Conservation (phyloP, 2,888 invertebrate species). For the Orchesellides sinensis region DNA sequence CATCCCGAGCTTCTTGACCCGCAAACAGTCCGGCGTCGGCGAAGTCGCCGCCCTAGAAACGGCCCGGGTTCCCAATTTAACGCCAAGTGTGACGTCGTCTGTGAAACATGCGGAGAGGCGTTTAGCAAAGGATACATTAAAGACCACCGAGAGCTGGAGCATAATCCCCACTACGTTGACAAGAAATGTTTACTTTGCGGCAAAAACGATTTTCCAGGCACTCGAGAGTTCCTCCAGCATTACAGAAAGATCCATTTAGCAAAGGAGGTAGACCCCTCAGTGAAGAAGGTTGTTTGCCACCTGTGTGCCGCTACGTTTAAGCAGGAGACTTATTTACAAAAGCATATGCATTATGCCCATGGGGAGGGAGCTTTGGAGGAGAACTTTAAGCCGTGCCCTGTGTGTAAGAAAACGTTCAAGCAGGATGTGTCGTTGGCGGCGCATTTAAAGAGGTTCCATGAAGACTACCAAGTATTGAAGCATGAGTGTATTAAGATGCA, state of each 20-base stretch:
- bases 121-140: neutral
- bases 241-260: neutral
- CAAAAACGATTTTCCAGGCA: neutral
- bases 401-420: conserved; percentile 36
- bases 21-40: too few relatives aligned
- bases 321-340: neutral
- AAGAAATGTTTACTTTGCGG: neutral
- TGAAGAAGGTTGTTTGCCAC: conserved; percentile 9
- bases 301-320: conserved; percentile 14
- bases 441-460: conserved; percentile 22
- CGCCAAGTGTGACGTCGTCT: neutral
- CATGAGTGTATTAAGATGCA: conserved; percentile 29
- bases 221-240: neutral
- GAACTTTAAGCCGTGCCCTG: conserved; percentile 20
- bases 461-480: neutral
- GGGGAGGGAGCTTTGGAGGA: conserved; percentile 22
- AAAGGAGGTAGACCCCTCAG: neutral
- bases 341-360: conserved; percentile 32
- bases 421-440: neutral
- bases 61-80: too few relatives aligned
- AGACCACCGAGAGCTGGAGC: neutral
- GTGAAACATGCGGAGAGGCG: conserved; percentile 12
- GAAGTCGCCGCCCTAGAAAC: too few relatives aligned
- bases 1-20: too few relatives aligned
- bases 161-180: conserved; percentile 8